Evolutionary conservation across 2,113 vertebrate species (phyloP).

Genomic region (Peucedramus taeniatus): DNA sequence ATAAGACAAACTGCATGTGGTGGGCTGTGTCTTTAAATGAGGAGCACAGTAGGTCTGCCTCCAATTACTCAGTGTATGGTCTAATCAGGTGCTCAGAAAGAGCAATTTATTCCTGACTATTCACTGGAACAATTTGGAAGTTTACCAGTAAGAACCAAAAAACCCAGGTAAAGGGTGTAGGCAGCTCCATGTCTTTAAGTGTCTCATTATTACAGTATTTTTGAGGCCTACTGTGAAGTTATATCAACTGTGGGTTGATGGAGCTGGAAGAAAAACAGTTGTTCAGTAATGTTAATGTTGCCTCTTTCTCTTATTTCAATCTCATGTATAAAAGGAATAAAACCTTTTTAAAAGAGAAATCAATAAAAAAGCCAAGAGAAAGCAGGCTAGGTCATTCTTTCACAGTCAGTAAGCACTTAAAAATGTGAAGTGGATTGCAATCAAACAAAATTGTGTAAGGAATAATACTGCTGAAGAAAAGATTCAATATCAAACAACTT

Average conservation of each 20-base stretch:
- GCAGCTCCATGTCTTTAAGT: not conserved
- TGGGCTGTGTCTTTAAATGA: not conserved
- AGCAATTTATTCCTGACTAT: slow-evolving; percentile 36
- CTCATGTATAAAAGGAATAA: slow-evolving; percentile 1
- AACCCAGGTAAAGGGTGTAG: slow-evolving; percentile 17
- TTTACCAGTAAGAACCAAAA: slow-evolving; percentile 29
- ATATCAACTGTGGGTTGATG: not conserved
- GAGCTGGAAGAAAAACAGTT: slow-evolving; percentile 26
- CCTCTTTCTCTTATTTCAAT: not conserved
- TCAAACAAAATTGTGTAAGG: slow-evolving; percentile 31
- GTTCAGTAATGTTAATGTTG: not conserved
- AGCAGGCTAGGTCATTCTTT: not conserved
- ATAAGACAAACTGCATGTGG: not conserved
- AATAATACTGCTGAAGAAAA: slow-evolving; percentile 30
- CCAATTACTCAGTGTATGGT: not conserved
- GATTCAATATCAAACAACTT: slow-evolving; percentile 30
- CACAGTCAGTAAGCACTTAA: slow-evolving; percentile 15
- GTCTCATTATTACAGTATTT: not conserved
- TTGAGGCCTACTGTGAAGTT: not conserved
- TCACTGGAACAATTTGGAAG: slow-evolving; percentile 26
- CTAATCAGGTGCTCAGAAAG: slow-evolving; percentile 2
- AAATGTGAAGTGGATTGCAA: slow-evolving; percentile 45
- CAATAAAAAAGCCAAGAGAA: slow-evolving; percentile 20
- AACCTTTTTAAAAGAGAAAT: not conserved
- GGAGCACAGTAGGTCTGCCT: not conserved